A percentile compares a stretch with the other conserved stretches of the same genome.
Conservation (phyloP, 2,888 invertebrate species). For the Eristalinus sepulchralis region DNA sequence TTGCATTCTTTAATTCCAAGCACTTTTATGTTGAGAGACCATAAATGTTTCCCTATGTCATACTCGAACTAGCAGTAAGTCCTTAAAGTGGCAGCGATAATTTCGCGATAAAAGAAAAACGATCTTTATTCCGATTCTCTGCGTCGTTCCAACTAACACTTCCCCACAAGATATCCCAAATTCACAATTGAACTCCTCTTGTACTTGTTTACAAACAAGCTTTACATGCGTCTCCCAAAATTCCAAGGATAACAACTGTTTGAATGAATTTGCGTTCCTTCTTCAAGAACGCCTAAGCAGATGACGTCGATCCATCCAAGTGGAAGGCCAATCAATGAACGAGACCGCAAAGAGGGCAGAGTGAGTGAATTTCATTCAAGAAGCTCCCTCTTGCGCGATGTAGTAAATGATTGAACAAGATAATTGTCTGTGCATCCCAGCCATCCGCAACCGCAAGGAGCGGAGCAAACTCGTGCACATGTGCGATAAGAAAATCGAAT, state of each 20-base stretch:
- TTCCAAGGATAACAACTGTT: background rate
- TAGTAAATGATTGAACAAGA: background rate
- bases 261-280: background rate
- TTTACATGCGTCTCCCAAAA: too few species aligned
- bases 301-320: conserved; percentile 55
- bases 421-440: conserved; percentile 23
- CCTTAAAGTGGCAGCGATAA: too few species aligned
- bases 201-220: too few species aligned
- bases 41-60: too few species aligned
- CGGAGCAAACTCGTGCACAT: conserved; percentile 72
- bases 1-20: too few species aligned
- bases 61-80: too few species aligned
- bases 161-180: too few species aligned
- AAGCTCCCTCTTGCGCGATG: conserved; percentile 9
- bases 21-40: too few species aligned
- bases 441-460: background rate
- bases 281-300: background rate
- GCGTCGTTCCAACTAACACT: too few species aligned
- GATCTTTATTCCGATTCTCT: too few species aligned
- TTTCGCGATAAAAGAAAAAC: too few species aligned
- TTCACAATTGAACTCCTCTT: too few species aligned
- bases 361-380: conserved; percentile 68
- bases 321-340: conserved; percentile 30
- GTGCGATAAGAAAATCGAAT: conserved; percentile 75
- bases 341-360: conserved; percentile 4